phyloP scores from a whole-genome alignment of 2,888 invertebrate species.

The Microdon myrmicae region DNA sequence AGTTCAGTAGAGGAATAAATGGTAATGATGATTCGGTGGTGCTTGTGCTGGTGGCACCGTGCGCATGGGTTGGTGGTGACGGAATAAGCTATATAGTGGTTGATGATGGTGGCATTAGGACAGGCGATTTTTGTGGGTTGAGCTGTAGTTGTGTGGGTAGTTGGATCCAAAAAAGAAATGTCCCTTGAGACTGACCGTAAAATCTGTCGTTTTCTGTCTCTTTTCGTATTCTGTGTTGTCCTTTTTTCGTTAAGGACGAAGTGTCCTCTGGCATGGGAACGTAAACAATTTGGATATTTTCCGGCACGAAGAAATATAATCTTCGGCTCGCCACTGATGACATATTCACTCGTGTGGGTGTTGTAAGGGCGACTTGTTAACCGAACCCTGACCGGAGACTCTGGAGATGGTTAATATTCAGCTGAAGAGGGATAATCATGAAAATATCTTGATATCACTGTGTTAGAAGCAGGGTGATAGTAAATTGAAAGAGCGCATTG shows the following conservation, averaged over 20 bases:
- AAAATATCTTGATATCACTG: no score
- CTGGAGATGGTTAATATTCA: slow-evolving; percentile 36
- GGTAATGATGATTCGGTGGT: slow-evolving; percentile 27
- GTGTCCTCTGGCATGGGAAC: no score
- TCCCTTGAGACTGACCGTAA: slow-evolving; percentile 19
- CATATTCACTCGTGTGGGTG: slow-evolving; percentile 32
- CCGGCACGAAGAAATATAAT: no score
- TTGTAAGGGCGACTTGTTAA: slow-evolving; percentile 11
- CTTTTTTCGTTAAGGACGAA: background rate
- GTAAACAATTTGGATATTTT: no score
- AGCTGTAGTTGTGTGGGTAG: slow-evolving; percentile 23
- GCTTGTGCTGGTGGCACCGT: slow-evolving; percentile 11
- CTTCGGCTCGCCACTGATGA: no score
- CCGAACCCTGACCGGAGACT: slow-evolving; percentile 32
- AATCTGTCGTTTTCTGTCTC: slow-evolving; percentile 11
- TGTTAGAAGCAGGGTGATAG: no score
- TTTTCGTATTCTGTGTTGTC: slow-evolving; percentile 2
- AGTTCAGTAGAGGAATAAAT: slow-evolving; percentile 25
- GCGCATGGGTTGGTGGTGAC: no score
- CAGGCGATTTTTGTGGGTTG: slow-evolving; percentile 9
- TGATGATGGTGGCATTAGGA: slow-evolving; percentile 2
- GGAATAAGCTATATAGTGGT: background rate
- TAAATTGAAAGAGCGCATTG: slow-evolving; percentile 29
- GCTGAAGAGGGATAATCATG: slow-evolving; percentile 33
- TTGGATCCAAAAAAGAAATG: slow-evolving; percentile 18